phyloP scores from a whole-genome alignment of 2,113 vertebrate genomes.

The Alligator mississippiensis region DNA sequence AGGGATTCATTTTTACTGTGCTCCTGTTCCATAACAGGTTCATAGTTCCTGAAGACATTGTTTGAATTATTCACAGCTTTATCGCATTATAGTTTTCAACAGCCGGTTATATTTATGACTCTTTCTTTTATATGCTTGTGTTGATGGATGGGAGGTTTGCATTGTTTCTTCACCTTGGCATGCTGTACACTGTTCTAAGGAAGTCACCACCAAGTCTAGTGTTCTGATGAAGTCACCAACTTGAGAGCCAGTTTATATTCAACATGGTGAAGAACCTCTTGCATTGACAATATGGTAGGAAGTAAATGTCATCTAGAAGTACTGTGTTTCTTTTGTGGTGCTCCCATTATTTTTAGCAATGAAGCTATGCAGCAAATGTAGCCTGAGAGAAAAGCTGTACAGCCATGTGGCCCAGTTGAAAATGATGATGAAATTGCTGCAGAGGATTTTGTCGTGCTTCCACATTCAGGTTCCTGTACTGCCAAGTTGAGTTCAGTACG shows the following conservation, averaged over 20 bases:
- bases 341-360: conserved; percentile 5
- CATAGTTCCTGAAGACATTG: neutral
- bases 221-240: conserved; percentile 1
- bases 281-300: neutral
- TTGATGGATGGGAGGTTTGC: neutral
- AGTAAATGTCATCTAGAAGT: neutral
- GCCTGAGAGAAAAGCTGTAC: neutral
- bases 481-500: neutral
- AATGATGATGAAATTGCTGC: neutral
- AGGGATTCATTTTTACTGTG: neutral
- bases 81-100: neutral
- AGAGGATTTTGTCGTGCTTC: neutral
- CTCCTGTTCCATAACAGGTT: neutral
- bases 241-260: neutral
- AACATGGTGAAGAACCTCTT: neutral
- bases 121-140: neutral
- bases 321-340: neutral
- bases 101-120: neutral
- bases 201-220: neutral
- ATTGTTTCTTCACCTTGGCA: neutral
- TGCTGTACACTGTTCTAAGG: neutral
- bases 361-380: neutral
- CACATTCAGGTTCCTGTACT: neutral
- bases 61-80: neutral
- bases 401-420: neutral